Evolutionary conservation across 2,888 invertebrate genomes (phyloP).

Genomic region (Drosophila mimetica): DNA sequence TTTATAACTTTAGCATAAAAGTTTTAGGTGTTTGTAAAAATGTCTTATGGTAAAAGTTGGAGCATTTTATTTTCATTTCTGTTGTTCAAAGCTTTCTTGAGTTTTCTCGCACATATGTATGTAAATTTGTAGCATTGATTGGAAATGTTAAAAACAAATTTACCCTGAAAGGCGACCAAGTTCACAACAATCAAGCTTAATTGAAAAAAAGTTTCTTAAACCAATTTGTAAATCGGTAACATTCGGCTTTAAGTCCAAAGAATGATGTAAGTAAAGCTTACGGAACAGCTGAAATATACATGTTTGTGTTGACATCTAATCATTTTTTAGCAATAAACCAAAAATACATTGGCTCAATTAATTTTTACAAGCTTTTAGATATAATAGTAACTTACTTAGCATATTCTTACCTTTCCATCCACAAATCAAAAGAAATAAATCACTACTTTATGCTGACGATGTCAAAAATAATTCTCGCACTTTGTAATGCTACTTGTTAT

Average conservation of each 20-base stretch:
- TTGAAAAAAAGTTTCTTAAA: neutral
- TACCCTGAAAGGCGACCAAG: neutral
- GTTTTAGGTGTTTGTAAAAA: slow-evolving; percentile 3
- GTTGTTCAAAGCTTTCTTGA: slow-evolving; percentile 14
- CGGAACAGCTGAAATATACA: no score
- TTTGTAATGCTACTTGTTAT: no score
- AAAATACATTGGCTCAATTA: no score
- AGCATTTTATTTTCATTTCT: slow-evolving; percentile 10
- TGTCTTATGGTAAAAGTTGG: slow-evolving; percentile 13
- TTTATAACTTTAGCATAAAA: neutral
- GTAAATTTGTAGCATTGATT: neutral
- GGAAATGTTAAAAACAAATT: neutral
- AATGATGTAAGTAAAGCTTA: neutral
- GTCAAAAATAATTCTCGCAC: no score
- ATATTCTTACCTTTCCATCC: no score
- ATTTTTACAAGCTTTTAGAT: no score
- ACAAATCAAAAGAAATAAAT: no score
- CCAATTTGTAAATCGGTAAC: neutral
- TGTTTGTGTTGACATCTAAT: no score
- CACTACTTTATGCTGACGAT: no score
- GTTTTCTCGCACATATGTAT: neutral
- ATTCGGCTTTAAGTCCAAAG: neutral
- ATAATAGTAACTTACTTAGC: no score
- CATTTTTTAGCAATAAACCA: no score
- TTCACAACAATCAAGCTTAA: neutral